These are phyloP conservation scores for Atherinomorus stipes DNA, from an alignment of 2,113 vertebrate species.

Conservation along the genomic window DNA sequence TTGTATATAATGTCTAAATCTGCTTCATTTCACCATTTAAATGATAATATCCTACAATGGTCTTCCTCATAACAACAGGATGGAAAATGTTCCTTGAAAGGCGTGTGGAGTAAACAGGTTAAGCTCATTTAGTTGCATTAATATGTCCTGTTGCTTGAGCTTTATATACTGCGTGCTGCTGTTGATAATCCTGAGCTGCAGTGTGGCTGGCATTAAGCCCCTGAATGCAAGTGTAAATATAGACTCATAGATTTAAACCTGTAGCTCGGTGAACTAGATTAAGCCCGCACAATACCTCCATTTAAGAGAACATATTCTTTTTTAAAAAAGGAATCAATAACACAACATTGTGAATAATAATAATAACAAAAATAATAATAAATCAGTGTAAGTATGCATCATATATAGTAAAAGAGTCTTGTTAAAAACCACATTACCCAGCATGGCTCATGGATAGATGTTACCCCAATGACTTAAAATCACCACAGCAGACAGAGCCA, in stretches of 20 bases:
- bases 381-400: neutral
- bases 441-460: neutral
- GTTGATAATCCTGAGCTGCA: constrained; percentile 64
- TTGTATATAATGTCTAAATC: neutral
- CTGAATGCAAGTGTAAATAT: constrained; percentile 66
- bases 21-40: neutral
- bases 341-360: neutral
- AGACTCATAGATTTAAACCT: constrained; percentile 50
- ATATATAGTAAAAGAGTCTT: neutral
- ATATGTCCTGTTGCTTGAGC: constrained; percentile 52
- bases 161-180: constrained; percentile 28
- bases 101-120: constrained; percentile 48
- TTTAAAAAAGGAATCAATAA: neutral
- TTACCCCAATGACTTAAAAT: neutral
- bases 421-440: neutral
- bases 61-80: neutral
- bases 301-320: neutral
- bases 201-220: constrained; percentile 42
- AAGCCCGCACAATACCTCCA: neutral
- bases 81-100: constrained; percentile 7
- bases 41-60: neutral
- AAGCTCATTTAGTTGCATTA: constrained; percentile 65
- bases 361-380: neutral
- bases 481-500: neutral
- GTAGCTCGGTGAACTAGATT: constrained; percentile 35